Base-by-base conservation (phyloP, 2,888 invertebrate species). In the Trachelus stipa region DNA sequence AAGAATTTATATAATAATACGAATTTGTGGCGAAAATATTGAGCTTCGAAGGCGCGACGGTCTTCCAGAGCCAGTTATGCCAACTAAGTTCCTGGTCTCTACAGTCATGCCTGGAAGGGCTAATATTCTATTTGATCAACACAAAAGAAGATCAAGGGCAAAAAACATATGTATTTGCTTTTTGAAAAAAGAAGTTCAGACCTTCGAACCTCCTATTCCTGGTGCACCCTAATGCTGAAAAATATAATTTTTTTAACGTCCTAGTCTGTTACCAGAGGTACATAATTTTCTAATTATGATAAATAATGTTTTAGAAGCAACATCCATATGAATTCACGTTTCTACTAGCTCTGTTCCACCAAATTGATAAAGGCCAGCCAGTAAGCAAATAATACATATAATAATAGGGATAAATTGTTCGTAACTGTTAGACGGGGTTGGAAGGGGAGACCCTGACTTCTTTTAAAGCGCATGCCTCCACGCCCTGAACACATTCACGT, bases 391-490 rank as follows among this genome's bases (percentile, higher is more conserved):
- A 82, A 83, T 82, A 80, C 82, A 75, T 77, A 77, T 80, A 74
- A 79, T 75, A 79, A 76, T 79, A 76, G 68, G 56, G 23, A 56
- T 23, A 56, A 56, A 56, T 56, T 15, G 56, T 56, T 56, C 56
- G 56, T 23, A 56, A 56, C 56, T 56, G 56, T 68, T 33, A 68
- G 34, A 35, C 68, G 68, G 73, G 69, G 68, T 76, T 77, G 75
- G 84, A 76, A 79, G 80, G 81, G 83, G 81, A 79, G 79, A 74
- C 33, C 34, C 73, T 78, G 56, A 73, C 74, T 83, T 81, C 82
- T 82, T 84, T 85, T 84, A 83, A 86, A 85, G 85, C 85, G 85
- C 85, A 85, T 85, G 85, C 83, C 79, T 83, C 78, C 75, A 69
- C 77, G 37, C 76, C 74, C 73, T 82, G 74, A 34, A 74, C 35